These are phyloP conservation scores for Pangasianodon hypophthalmus DNA, from an alignment of 2,113 vertebrate genomes.

Conservation along the genomic window DNA sequence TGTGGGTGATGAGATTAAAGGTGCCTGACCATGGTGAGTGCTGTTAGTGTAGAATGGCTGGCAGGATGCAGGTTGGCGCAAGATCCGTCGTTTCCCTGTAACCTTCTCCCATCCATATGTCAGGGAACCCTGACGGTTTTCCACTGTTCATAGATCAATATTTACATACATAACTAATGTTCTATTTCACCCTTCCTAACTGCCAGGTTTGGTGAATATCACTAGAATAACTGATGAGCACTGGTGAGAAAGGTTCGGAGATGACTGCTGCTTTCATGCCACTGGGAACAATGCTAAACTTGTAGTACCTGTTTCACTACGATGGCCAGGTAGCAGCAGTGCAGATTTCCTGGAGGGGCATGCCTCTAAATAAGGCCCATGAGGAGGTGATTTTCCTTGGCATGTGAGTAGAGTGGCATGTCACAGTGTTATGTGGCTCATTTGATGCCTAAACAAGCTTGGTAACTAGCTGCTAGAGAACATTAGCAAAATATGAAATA, in stretches of 20 bases:
- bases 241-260: background rate
- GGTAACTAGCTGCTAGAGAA: too few relatives aligned
- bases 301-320: background rate
- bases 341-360: background rate
- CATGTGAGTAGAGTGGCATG: background rate
- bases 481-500: too few relatives aligned
- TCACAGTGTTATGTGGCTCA: background rate
- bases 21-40: background rate
- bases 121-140: background rate
- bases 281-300: background rate
- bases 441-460: background rate
- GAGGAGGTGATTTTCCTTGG: background rate
- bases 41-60: background rate
- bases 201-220: background rate
- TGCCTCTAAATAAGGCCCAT: background rate
- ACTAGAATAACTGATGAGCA: background rate
- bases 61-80: constrained; percentile 1
- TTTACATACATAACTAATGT: background rate
- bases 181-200: background rate
- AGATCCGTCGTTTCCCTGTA: background rate
- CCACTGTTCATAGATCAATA: background rate
- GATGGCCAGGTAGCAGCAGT: background rate
- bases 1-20: background rate
- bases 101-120: background rate
- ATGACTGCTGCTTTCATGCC: background rate